Evolutionary conservation across 2,797 vertebrate species (phyloP).

Genomic region (Astyanax mexicanus): DNA sequence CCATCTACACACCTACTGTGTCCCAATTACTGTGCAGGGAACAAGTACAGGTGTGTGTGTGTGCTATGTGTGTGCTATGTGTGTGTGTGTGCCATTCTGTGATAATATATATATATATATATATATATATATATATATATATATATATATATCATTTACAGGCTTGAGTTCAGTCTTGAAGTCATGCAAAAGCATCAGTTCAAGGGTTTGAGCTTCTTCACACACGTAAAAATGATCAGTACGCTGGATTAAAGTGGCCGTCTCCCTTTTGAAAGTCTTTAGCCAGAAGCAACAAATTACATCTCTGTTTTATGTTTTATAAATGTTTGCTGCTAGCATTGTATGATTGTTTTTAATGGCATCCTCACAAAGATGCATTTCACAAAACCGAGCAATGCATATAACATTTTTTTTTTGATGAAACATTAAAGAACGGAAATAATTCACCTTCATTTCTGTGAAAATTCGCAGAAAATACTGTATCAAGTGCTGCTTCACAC

Average conservation of each 20-base stretch:
- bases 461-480: conserved; percentile 32
- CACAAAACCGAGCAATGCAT: conserved; percentile 7
- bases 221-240: background rate
- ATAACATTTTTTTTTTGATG: no score
- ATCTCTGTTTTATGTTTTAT: background rate
- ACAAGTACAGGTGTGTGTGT: conserved; percentile 44
- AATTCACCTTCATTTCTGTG: conserved; percentile 11
- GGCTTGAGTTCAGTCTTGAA: background rate
- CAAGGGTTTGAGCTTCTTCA: background rate
- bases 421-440: background rate
- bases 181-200: background rate
- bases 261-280: background rate
- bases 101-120: no score
- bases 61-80: no score
- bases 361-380: background rate
- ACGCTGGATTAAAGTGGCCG: no score
- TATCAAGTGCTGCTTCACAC: background rate
- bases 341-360: background rate
- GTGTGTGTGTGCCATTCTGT: no score
- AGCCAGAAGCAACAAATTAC: background rate
- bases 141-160: background rate
- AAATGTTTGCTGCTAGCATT: no score
- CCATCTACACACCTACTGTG: conserved; percentile 44
- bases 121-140: no score
- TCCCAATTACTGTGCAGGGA: conserved; percentile 34